These are phyloP conservation scores for Musca domestica DNA, from an alignment of 1,140 invertebrate genomes.

Conservation along the genomic window DNA sequence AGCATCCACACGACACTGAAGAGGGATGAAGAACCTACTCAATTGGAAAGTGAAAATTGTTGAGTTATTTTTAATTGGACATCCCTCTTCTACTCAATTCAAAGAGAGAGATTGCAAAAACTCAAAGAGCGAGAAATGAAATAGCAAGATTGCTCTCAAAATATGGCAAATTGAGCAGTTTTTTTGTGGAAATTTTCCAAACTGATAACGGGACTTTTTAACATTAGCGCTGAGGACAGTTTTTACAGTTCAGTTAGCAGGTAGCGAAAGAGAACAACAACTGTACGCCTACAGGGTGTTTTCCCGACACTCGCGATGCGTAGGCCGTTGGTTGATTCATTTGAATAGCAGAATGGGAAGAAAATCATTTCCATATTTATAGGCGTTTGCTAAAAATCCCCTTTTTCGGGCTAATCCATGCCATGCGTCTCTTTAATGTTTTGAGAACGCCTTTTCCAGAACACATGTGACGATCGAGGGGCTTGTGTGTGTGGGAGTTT, in stretches of 20 bases:
- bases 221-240: not conserved
- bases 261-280: too few species aligned
- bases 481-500: too few species aligned
- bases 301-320: too few species aligned
- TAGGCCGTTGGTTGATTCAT: too few species aligned
- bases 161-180: too few species aligned
- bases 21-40: not conserved
- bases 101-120: not conserved
- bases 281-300: too few species aligned
- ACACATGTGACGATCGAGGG: not conserved
- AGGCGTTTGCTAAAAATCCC: constrained; percentile 17
- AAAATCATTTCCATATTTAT: constrained; percentile 17
- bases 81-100: not conserved
- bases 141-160: too few species aligned
- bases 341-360: too few species aligned
- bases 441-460: constrained; percentile 3
- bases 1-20: too few species aligned
- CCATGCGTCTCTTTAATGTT: not conserved
- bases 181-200: too few species aligned
- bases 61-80: not conserved
- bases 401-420: too few species aligned
- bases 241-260: not conserved
- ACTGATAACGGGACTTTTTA: not conserved
- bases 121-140: not conserved
- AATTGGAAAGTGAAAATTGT: constrained; percentile 1